These are phyloP conservation scores for Bombycilla garrulus DNA, from an alignment of 2,113 vertebrate genomes.

Conservation along the genomic window DNA sequence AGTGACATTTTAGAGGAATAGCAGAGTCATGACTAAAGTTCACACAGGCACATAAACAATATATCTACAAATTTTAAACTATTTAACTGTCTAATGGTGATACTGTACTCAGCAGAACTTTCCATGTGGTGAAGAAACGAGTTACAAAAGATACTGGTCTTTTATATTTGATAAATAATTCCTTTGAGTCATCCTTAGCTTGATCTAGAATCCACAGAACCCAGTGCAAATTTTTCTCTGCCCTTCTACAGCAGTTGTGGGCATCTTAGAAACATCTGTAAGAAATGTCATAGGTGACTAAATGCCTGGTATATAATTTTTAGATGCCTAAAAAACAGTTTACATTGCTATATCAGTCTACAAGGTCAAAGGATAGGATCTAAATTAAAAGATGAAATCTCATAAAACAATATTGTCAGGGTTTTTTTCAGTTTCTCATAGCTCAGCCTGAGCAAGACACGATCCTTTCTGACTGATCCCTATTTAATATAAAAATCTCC, in stretches of 20 bases:
- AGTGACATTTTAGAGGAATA: background rate
- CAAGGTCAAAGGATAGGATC: background rate
- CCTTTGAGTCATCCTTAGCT: background rate
- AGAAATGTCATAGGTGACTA: background rate
- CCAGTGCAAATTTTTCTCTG: background rate
- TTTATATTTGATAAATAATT: background rate
- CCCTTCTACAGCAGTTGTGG: background rate
- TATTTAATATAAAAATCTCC: background rate
- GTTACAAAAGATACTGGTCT: background rate
- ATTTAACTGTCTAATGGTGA: background rate
- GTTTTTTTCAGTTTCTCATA: background rate
- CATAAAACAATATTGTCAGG: background rate
- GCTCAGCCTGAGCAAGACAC: background rate
- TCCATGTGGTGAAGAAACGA: background rate
- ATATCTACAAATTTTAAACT: background rate
- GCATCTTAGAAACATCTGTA: background rate
- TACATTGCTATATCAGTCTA: background rate
- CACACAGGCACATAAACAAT: background rate
- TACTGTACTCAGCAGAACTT: background rate
- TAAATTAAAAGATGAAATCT: background rate
- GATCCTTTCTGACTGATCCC: background rate
- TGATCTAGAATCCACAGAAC: background rate
- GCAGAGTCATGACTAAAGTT: background rate
- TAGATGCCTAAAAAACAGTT: background rate
- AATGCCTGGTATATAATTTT: background rate